Base-by-base conservation (phyloP, 2,113 vertebrate species). In the Colistium nudipinnis region DNA sequence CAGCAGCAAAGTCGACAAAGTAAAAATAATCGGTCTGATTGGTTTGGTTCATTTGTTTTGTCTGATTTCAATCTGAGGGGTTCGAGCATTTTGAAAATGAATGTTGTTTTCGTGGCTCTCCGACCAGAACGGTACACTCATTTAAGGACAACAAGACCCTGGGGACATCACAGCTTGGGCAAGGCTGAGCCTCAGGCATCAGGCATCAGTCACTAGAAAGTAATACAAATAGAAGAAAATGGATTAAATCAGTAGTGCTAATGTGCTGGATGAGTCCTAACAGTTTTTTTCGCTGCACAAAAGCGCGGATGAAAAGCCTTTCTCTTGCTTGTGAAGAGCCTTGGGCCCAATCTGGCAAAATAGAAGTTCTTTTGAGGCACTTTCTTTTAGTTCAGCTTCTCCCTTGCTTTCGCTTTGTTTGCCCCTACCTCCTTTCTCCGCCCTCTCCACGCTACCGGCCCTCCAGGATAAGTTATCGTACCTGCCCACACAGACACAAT, bases 271-370 rank as follows among this genome's bases (percentile, higher is more conserved):
- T 38, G 69, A 74, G 19, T 60, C 54, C 49, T 56, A 77, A 70
- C 52, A 22, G 27, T 79, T 73, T 74, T 79, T 73, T 74, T 80
- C 68, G 73, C 78, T 47, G 22, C 62, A 80, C 67, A 77, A 56
- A 84, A 68, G 55, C 76, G 60, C 33, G 59, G 47, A 81, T 74
- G 54, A 82, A 84, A 52, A 45, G 61, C 14, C 41, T 82, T 73
- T 77, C 30, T 68, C 45, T 62, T 73, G 25, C 8, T 69, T 61
- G 53, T 62, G 76, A 82, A 72, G 55, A 64, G 67, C 57, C 31
- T 1, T 1, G 11, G 56, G 52, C 20, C 48, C 62, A 43, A 70
- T 78, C 48, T 87, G 47, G 20, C 61, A 24, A 31, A 60, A 55
- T 55, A 74, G 68, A 65, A 16, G 13, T n/a, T n/a, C n/a, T n/a